Base-by-base conservation (phyloP, 2,888 invertebrate species). In the Chloroclysta siterata region DNA sequence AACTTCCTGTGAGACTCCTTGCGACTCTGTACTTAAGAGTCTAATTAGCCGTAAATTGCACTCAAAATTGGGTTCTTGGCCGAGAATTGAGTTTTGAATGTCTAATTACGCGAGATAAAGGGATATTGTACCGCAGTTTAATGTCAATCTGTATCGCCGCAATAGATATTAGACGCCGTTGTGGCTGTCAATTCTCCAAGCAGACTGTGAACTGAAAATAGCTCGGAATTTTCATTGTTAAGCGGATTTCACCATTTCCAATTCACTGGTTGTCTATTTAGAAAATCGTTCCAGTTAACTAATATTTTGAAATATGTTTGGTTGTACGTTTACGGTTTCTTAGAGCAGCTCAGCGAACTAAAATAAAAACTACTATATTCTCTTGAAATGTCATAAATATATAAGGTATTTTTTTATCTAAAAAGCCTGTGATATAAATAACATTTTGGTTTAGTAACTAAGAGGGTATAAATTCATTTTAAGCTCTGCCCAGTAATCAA, bases 41-140 rank as follows among this genome's bases (percentile, higher is more conserved):
- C 82, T 89, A 89, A 90, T 90, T 90, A 89, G 85, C 84, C 84
- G 87, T 88, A 88, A 89, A 90, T 90, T 88, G 88, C 88, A 87
- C 84, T 82, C 81, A 80, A 82, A 89, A 89, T 87, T 86, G 86
- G 85, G 79, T 80, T 83, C 84, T 87, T 85, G 85, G 82, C 79
- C 85, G 85, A 85, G 83, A 88, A 89, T 87, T 85, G 85, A 85
- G 85, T 87, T 87, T 86, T 88, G 82, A 89, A 90, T 88, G 88
- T 87, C 88, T 87, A 89, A 89, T 90, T 88, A 84, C 74, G 78
- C 71, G 78, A 83, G 85, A 89, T 87, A 87, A 88, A 86, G 82
- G 84, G 80, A 81, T 82, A 85, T 83, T 85, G 77, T 81, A 80
- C 76, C 77, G 77, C 80, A 83, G 80, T 88, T 86, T 85, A 72